Evolutionary conservation across 2,797 vertebrate species (phyloP).

Genomic region (Hyperoplus lanceolatus): DNA sequence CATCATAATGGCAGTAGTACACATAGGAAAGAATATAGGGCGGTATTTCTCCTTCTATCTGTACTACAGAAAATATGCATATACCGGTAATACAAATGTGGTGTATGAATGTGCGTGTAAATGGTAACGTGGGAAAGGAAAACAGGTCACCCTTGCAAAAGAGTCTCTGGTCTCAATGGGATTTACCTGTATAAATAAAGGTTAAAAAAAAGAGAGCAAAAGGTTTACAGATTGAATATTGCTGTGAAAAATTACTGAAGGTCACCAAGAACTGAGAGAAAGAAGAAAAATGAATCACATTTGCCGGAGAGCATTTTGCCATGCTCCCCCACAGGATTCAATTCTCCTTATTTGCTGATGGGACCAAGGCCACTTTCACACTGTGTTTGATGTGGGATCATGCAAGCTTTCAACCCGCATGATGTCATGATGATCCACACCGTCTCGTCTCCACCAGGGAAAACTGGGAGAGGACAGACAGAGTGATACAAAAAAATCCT

Average conservation of each 20-base stretch:
- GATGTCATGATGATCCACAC: neutral
- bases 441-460: neutral
- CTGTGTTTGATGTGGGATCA: constrained; percentile 43
- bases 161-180: no score
- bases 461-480: no score
- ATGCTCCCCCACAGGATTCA: constrained; percentile 46
- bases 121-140: no score
- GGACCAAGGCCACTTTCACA: constrained; percentile 19
- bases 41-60: neutral
- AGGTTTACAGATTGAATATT: neutral
- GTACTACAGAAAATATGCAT: neutral
- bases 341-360: constrained; percentile 38
- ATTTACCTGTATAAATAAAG: no score
- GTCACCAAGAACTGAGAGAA: no score
- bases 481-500: no score
- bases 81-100: neutral
- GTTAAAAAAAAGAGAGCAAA: no score
- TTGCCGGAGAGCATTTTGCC: constrained; percentile 30
- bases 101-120: no score
- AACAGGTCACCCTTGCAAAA: no score
- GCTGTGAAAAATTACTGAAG: neutral
- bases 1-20: neutral
- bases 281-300: constrained; percentile 31
- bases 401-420: constrained; percentile 10
- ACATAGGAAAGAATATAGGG: neutral